Evolutionary conservation across 2,113 vertebrate species (phyloP).

Genomic region (Pterocles orientalis): DNA sequence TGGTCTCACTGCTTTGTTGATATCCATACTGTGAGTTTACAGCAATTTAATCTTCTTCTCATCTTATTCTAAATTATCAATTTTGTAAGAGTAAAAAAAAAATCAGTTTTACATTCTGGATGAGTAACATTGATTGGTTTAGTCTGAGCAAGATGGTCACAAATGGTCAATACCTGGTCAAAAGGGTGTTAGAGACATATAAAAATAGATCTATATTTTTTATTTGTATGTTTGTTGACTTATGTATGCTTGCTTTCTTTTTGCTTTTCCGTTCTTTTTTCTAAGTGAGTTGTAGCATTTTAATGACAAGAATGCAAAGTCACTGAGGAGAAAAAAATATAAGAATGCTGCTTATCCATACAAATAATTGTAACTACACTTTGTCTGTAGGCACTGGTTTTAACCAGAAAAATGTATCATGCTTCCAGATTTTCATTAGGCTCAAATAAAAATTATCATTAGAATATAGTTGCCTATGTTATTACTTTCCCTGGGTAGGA

Average conservation of each 20-base stretch:
- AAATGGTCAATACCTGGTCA: slow-evolving; percentile 71
- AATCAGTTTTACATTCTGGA: slow-evolving; percentile 42
- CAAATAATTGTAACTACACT: background rate
- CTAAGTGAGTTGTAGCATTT: background rate
- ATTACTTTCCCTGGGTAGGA: background rate
- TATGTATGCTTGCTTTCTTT: background rate
- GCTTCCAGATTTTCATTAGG: background rate
- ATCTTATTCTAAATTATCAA: background rate
- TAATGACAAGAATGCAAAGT: background rate
- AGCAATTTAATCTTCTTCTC: background rate
- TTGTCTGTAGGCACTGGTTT: background rate
- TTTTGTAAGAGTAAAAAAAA: slow-evolving; percentile 60
- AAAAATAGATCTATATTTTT: slow-evolving; percentile 52
- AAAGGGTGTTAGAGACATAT: slow-evolving; percentile 49
- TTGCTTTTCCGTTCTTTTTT: background rate
- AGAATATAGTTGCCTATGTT: rapidly evolving
- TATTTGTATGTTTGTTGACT: slow-evolving; percentile 4
- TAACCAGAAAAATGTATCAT: background rate
- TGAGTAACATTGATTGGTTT: slow-evolving; percentile 71
- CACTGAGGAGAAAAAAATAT: background rate
- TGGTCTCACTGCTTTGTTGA: background rate
- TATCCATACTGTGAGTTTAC: background rate
- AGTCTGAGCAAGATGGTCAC: slow-evolving; percentile 63
- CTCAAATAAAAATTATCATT: background rate
- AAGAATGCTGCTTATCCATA: background rate